Base-by-base conservation (phyloP, 2,113 vertebrate genomes). In the Macquaria ambigua region DNA sequence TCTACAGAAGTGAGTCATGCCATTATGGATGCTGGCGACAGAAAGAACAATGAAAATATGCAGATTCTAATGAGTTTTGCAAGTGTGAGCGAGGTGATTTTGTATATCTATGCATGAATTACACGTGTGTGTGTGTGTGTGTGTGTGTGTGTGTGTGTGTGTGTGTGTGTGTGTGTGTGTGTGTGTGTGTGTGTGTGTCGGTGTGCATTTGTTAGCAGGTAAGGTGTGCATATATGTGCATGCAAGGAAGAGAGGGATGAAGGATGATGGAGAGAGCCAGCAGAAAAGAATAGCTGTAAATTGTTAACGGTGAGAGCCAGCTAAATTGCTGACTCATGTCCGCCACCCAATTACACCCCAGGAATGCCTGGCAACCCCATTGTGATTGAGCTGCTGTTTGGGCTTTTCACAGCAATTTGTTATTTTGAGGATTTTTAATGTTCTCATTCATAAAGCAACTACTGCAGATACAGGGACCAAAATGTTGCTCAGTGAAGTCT, bases 281-380 rank as follows among this genome's bases (percentile, higher is more conserved):
- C 70, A 83, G 55, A 88, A 84, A 82, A 72, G 62, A 85, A 70
- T 41, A 50, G 88, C 76, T 88, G 53, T 83, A 91, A 91, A 90
- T 87, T 81, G 81, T 89, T 86, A 74, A 81, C 64, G 28, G 69
- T 72, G 68, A 70, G 69, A 72, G 81, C 58, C 41, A 43, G 63
- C 77, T 81, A 89, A 92, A 90, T 81, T 88, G 89, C 92, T 94
- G 91, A 94, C 83, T 93, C 90, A 79, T 89, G 76, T 84, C 43
- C 20, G 28, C 41, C 76, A 85, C 59, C 80, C 77, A 92, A 92
- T 93, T 90, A 93, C 84, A 92, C 72, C 82, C 62, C 53, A 77
- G 67, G 72, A 90, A 77, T 67, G 85, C 77, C 48, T 85, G 77
- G 68, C 84, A 83, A 83, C 64, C 58, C 78, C 23, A 43, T 20